Evolutionary conservation across 1,140 invertebrate genomes (phyloP), one percentile per base, ranked within the genome.

Genomic region (Aricia agestis): DNA sequence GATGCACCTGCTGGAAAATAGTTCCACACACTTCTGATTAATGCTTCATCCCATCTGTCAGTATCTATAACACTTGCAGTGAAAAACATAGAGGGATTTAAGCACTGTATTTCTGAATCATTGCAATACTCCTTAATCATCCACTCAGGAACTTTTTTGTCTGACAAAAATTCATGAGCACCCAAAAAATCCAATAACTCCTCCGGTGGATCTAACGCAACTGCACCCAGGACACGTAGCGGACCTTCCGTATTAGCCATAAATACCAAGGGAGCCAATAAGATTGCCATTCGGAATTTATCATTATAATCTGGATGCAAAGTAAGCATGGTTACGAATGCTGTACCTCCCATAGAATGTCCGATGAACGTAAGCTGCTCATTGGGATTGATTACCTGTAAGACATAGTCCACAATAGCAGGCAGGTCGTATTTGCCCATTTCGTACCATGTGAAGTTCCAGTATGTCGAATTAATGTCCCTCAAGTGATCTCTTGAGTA

Each of bases 1-100:
- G 96, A 97, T 1, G 96, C 94, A 19, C 97, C 96, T 11, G 96
- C 95, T 3, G 97, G 97, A 31, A 94, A 93, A 80, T 97, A 96
- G 66, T 92, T 90, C 15, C 96, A 80, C 76, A 97, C 94, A 0
- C 94, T 92, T 3, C 94, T 93, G 15, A 95, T 71, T 31, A 86
- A 84, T 72, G 59, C 78, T 17, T 93, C 78, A 74, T 92, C 71
- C 92, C 94, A 81, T 3, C 94, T 93, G 74, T 94, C 93, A 82
- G 95, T 92, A n/a, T 86, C 78, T 18, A 93, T 85, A 84, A 96
- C 94, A 18, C 94, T 93, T 18, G 95, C 95, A 73, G 86, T 92
- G 0, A 96, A 73, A 52, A 94, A 83, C 71, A 95, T 95, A 1
- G 96, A 78, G 7, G 93, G 78, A 78, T 95, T 95, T 41, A 92